A percentile compares a stretch with the other conserved stretches of the same genome.
Conservation (phyloP, 2,888 invertebrate species). For the Stenotaenia linearis region DNA sequence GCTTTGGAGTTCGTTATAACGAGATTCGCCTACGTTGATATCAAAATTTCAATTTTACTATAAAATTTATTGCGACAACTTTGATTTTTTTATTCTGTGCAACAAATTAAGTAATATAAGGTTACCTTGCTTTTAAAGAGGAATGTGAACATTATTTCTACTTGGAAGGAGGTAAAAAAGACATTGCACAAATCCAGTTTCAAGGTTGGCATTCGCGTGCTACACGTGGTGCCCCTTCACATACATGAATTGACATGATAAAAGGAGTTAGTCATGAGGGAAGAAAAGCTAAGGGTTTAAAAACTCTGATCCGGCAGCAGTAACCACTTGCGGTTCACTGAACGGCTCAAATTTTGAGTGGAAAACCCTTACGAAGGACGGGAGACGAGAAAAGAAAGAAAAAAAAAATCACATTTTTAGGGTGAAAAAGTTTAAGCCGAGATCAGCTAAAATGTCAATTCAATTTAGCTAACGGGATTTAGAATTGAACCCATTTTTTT, state of each 20-base stretch:
- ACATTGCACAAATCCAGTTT: background rate
- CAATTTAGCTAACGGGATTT: background rate
- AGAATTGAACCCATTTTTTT: background rate
- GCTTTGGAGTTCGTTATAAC: too few relatives aligned
- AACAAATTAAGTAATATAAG: too few relatives aligned
- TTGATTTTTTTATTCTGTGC: too few relatives aligned
- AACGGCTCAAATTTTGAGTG: background rate
- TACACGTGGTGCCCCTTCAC: background rate
- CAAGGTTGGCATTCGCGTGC: background rate
- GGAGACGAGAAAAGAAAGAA: background rate
- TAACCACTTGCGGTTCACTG: background rate
- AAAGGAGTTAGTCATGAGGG: background rate
- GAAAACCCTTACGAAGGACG: background rate
- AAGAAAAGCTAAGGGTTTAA: background rate
- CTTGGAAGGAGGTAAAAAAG: background rate
- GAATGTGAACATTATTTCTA: background rate
- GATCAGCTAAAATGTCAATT: background rate
- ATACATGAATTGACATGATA: background rate
- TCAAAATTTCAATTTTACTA: too few relatives aligned
- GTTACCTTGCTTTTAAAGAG: too few relatives aligned
- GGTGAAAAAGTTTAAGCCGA: background rate
- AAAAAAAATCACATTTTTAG: background rate
- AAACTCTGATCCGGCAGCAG: background rate
- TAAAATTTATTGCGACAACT: too few relatives aligned
- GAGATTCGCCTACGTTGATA: too few relatives aligned